Conservation (phyloP, 2,888 invertebrate genomes). For the Diarsia dahlii region DNA sequence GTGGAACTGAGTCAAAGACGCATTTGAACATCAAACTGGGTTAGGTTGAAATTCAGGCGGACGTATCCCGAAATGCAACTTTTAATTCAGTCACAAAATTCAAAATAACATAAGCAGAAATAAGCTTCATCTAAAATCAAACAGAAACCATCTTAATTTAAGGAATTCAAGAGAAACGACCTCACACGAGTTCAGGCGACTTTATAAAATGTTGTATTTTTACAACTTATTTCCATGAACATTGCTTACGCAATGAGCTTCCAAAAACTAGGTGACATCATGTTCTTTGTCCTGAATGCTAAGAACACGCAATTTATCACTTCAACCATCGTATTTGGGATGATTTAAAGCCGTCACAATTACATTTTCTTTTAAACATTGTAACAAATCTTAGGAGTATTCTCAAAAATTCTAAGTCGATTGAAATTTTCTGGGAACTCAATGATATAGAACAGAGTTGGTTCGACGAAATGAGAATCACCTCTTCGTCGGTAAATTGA, state of each 20-base stretch:
- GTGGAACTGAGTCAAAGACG: not conserved
- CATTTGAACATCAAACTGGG: not conserved
- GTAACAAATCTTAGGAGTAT: conserved; percentile 56
- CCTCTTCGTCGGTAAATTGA: conserved; percentile 39
- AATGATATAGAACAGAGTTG: conserved; percentile 58
- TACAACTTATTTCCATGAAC: conserved; percentile 59
- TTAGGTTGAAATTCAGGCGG: not conserved
- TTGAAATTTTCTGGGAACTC: conserved; percentile 63
- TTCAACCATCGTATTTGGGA: conserved; percentile 63
- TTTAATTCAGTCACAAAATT: conserved; percentile 14
- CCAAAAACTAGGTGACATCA: conserved; percentile 57
- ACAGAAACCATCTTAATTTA: conserved; percentile 22
- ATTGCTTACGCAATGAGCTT: conserved; percentile 59
- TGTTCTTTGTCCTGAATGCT: conserved; percentile 63
- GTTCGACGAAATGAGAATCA: conserved; percentile 64
- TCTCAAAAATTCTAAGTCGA: conserved; percentile 49
- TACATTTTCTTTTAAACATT: conserved; percentile 60
- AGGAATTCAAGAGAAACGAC: conserved; percentile 51
- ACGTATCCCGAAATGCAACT: conserved; percentile 14
- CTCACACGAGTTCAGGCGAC: conserved; percentile 28
- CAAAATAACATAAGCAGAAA: conserved; percentile 47
- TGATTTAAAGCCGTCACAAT: conserved; percentile 67
- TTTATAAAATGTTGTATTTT: conserved; percentile 39
- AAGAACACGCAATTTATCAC: conserved; percentile 66
- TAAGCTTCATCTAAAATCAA: conserved; percentile 33